A percentile compares a stretch with the other conserved stretches of the same genome.
Conservation (phyloP, 2,888 invertebrate species). For the Apotomis turbidana region DNA sequence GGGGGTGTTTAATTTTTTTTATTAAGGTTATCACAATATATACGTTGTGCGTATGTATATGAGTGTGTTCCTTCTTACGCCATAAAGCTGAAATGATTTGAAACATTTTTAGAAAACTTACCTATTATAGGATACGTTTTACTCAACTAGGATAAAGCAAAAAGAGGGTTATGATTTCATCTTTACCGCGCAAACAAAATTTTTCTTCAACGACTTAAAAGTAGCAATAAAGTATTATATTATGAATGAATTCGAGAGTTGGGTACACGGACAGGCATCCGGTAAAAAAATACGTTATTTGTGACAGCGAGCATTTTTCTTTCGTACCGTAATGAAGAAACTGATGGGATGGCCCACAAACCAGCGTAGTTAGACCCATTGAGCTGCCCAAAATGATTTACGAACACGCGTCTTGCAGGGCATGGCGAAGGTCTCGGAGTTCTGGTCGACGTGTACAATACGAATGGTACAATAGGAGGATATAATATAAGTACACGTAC, state of each 20-base stretch:
- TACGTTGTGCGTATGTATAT: too few species aligned
- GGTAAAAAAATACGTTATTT: slow-evolving; percentile 45
- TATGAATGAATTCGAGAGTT: background rate
- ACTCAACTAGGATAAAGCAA: too few species aligned
- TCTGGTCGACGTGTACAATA: slow-evolving; percentile 57
- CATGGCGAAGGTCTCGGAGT: slow-evolving; percentile 42
- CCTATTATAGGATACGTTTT: too few species aligned
- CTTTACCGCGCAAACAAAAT: too few species aligned
- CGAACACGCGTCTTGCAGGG: background rate
- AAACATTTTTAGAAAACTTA: too few species aligned
- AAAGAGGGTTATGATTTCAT: too few species aligned
- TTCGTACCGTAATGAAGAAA: slow-evolving; percentile 55
- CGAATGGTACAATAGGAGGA: slow-evolving; percentile 54
- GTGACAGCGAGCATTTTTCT: slow-evolving; percentile 50
- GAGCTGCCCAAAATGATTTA: slow-evolving; percentile 33
- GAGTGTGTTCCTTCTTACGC: too few species aligned
- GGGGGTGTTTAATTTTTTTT: too few species aligned
- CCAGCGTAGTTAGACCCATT: slow-evolving; percentile 13
- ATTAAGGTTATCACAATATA: too few species aligned
- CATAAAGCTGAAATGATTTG: too few species aligned
- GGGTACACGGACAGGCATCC: slow-evolving; percentile 10
- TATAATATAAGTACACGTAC: slow-evolving; percentile 53
- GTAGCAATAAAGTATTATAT: too few species aligned
- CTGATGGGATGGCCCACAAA: slow-evolving; percentile 46
- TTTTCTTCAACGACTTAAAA: too few species aligned